Base-by-base conservation (phyloP, 2,113 vertebrate genomes). In the Pterocles burchelli region DNA sequence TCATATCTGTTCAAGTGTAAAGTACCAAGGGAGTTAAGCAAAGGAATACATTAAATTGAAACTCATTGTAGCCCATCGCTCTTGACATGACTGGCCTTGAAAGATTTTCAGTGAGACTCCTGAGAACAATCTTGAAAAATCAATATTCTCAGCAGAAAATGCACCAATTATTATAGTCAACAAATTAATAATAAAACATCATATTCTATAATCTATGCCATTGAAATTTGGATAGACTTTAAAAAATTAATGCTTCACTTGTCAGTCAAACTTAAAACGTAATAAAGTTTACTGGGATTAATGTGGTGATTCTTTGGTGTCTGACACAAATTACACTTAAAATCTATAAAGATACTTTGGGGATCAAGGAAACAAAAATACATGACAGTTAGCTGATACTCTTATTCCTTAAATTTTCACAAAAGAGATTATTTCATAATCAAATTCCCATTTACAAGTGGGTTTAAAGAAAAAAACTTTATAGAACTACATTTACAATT, bases 21-120 rank as follows among this genome's bases (percentile, higher is more conserved):
- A 97, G 84, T 91, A 95, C 76, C 92, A 88, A 85, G 87, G 91
- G 93, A 96, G 2, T 96, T 96, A 90, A 96, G 76, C 54, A 97
- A 96, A 96, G 58, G 80, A 95, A 97, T 97, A 95, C 22, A 92
- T 97, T 96, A 97, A 96, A 97, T 67, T 97, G 84, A 96, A 97
- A 95, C 76, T 96, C 89, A 96, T 48, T 95, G 89, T 93, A 95
- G 46, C 80, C 87, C 65, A 75, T 96, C 88, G 68, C 70, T 94
- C 57, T 88, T 95, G 88, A 96, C 92, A 97, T 36, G n/a, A 49
- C 41, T 92, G 91, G 63, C 71, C 85, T 96, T 85, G 68, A 89
- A 97, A 88, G 43, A 90, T 87, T 89, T 97, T 95, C 92, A 90
- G 2, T 78, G 81, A 95, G 33, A 74, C 49, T 93, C 54, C 34